These are phyloP conservation scores for Seira musarum DNA, from an alignment of 2,888 invertebrate genomes.

Conservation along the genomic window DNA sequence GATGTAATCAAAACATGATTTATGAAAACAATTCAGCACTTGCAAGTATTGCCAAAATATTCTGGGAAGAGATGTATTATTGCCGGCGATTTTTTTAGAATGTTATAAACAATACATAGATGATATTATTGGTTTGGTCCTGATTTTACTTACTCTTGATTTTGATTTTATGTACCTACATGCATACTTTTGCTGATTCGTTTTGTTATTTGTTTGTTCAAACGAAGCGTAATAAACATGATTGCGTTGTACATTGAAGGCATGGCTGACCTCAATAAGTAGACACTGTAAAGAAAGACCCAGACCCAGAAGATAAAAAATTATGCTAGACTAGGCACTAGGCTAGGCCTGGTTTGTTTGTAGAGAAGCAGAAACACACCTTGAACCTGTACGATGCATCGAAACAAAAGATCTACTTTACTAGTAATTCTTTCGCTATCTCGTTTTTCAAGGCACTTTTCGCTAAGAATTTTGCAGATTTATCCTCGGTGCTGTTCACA, in stretches of 20 bases:
- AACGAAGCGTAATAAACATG: not conserved
- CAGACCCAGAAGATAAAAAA: constrained; percentile 50
- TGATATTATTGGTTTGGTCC: too few species aligned
- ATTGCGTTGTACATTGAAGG: not conserved
- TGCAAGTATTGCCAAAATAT: too few species aligned
- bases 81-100: not conserved
- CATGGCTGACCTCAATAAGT: constrained; percentile 41
- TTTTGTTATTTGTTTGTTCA: not conserved
- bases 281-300: constrained; percentile 36
- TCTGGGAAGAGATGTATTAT: too few species aligned
- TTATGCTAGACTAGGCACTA: not conserved
- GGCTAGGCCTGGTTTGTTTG: not conserved
- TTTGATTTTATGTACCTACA: too few species aligned
- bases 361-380: constrained; percentile 26
- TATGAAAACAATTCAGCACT: too few species aligned
- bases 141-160: too few species aligned
- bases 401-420: not conserved
- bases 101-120: not conserved
- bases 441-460: constrained; percentile 16
- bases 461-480: constrained; percentile 5
- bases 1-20: too few species aligned
- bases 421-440: not conserved
- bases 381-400: constrained; percentile 38
- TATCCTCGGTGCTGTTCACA: too few species aligned
- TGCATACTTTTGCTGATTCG: too few species aligned